A percentile compares a stretch with the other conserved stretches of the same genome.
Conservation (phyloP, 2,113 vertebrate genomes). For the Upupa epops region DNA sequence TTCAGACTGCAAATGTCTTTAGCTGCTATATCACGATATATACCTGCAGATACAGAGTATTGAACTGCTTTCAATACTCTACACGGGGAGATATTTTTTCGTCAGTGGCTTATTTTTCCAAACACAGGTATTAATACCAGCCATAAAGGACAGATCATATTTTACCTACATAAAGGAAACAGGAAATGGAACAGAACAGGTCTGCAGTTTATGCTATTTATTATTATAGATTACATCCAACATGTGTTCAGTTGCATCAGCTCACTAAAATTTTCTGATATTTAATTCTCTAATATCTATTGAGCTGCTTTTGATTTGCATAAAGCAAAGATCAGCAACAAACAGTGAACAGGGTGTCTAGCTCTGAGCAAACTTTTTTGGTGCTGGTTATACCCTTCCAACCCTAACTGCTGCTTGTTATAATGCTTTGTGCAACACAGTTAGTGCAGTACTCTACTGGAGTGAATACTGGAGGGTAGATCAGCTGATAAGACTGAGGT, state of each 20-base stretch:
- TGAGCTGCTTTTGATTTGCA: slow-evolving; percentile 14
- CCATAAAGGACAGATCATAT: background rate
- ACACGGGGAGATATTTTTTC: background rate
- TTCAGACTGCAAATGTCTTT: background rate
- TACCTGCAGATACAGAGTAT: background rate
- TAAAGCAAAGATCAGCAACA: background rate
- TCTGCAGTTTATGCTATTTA: background rate
- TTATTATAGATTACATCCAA: background rate
- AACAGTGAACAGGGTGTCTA: background rate
- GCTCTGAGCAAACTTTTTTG: background rate
- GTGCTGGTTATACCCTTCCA: background rate
- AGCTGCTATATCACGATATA: background rate
- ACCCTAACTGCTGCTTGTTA: background rate
- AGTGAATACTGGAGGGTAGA: background rate
- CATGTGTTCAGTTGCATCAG: background rate
- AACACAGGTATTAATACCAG: background rate
- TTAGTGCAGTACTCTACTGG: slow-evolving; percentile 41
- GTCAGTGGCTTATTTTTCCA: background rate
- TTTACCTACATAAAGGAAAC: background rate
- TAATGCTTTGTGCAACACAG: slow-evolving; percentile 13
- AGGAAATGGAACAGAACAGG: background rate
- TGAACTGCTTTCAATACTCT: background rate
- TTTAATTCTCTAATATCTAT: background rate
- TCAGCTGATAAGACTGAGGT: slow-evolving; percentile 35
- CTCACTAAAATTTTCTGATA: background rate